These are phyloP conservation scores for Delphinapterus leucas DNA, from an alignment of 2,113 vertebrate genomes.

Conservation along the genomic window DNA sequence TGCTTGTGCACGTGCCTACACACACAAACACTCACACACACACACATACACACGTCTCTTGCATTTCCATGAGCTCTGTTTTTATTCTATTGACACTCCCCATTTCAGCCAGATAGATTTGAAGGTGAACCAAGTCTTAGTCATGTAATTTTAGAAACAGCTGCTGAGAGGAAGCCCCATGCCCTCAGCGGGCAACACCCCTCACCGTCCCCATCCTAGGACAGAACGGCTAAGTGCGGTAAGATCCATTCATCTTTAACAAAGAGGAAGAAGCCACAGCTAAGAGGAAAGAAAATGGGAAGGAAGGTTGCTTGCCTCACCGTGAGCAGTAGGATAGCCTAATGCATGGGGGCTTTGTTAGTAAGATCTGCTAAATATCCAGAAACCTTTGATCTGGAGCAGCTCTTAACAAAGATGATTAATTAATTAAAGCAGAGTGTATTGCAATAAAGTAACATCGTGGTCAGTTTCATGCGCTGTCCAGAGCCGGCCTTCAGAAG, in stretches of 20 bases:
- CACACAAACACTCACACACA: not conserved
- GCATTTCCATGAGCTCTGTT: conserved; percentile 12
- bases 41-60: not conserved
- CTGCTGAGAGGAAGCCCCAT: not conserved
- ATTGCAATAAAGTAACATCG: conserved; percentile 80
- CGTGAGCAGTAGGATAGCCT: conserved; percentile 78
- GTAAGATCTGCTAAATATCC: conserved; percentile 79
- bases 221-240: conserved; percentile 59
- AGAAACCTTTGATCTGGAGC: conserved; percentile 84
- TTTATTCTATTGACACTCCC: not conserved
- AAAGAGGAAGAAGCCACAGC: conserved; percentile 76
- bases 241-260: conserved; percentile 62
- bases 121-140: conserved; percentile 17
- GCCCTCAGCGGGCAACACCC: not conserved
- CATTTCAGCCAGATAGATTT: not conserved
- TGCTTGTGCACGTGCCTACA: not conserved
- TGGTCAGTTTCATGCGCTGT: conserved; percentile 80
- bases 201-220: conserved; percentile 16
- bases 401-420: conserved; percentile 84
- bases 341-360: conserved; percentile 78
- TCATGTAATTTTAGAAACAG: conserved; percentile 46
- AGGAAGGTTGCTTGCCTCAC: conserved; percentile 72
- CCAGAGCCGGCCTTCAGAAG: conserved; percentile 78
- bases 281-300: conserved; percentile 73
- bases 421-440: conserved; percentile 84